These are phyloP conservation scores for Steinernema hermaphroditum DNA, from an alignment of 2,888 invertebrate genomes.

Conservation along the genomic window DNA sequence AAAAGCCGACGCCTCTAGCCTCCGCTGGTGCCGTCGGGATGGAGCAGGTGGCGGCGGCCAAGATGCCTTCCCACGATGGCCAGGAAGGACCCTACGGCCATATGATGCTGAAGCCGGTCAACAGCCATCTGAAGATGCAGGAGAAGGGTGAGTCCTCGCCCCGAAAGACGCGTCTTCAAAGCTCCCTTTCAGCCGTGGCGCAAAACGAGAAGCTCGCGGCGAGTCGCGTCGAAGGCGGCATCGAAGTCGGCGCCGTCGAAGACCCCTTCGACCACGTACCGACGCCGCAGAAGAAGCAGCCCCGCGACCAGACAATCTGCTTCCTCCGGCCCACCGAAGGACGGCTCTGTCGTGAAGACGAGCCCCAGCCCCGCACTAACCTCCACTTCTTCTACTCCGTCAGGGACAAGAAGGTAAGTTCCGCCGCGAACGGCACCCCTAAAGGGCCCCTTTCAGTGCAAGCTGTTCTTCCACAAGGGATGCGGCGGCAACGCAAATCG, in stretches of 20 bases:
- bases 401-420: slow-evolving; percentile 45
- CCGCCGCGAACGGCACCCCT: no score
- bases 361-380: slow-evolving; percentile 57
- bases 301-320: slow-evolving; percentile 51
- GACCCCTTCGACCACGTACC: slow-evolving; percentile 36
- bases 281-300: slow-evolving; percentile 34
- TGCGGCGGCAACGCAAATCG: slow-evolving; percentile 59
- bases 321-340: slow-evolving; percentile 59
- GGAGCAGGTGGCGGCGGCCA: neutral
- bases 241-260: slow-evolving; percentile 33
- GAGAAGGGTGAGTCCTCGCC: neutral
- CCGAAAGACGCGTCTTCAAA: neutral
- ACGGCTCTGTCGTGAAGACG: slow-evolving; percentile 55
- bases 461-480: slow-evolving; percentile 63
- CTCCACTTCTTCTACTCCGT: slow-evolving; percentile 64
- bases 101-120: slow-evolving; percentile 24
- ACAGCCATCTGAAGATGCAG: slow-evolving; percentile 7
- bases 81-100: slow-evolving; percentile 23
- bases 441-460: slow-evolving; percentile 42
- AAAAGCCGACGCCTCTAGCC: slow-evolving; percentile 12
- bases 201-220: slow-evolving; percentile 30
- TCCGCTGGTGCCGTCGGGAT: neutral
- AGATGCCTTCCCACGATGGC: neutral
- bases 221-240: slow-evolving; percentile 21
- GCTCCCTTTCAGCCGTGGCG: neutral